phyloP scores from a whole-genome alignment of 2,797 vertebrate species.

The Pantherophis alleghaniensis region DNA sequence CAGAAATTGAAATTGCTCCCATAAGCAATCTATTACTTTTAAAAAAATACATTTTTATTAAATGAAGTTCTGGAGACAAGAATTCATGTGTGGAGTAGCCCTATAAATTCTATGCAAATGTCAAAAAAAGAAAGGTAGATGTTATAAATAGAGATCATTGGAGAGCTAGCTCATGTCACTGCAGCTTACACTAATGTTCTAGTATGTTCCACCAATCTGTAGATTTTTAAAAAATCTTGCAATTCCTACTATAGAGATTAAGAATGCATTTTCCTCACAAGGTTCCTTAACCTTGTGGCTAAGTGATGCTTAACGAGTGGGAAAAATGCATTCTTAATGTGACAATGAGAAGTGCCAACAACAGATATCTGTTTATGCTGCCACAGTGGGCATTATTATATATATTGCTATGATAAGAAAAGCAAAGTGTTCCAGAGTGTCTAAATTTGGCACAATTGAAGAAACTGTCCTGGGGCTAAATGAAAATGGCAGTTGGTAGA shows the following conservation, averaged over 20 bases:
- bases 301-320: too few species aligned
- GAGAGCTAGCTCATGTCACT: neutral
- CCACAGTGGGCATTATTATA: neutral
- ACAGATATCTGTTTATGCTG: neutral
- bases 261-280: neutral
- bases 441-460: neutral
- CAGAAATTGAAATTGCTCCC: neutral
- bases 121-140: neutral
- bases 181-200: neutral
- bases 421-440: neutral
- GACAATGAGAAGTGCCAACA: neutral
- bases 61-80: neutral
- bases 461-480: neutral
- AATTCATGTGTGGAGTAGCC: neutral
- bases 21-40: neutral
- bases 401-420: neutral
- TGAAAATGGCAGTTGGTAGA: neutral
- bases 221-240: neutral
- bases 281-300: too few species aligned
- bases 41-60: slow-evolving; percentile 5
- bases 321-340: too few species aligned
- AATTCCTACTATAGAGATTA: neutral
- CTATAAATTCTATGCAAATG: neutral
- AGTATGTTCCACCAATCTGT: neutral
- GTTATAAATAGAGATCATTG: neutral